phyloP scores from a whole-genome alignment of 2,113 vertebrate species.

The Vidua macroura region DNA sequence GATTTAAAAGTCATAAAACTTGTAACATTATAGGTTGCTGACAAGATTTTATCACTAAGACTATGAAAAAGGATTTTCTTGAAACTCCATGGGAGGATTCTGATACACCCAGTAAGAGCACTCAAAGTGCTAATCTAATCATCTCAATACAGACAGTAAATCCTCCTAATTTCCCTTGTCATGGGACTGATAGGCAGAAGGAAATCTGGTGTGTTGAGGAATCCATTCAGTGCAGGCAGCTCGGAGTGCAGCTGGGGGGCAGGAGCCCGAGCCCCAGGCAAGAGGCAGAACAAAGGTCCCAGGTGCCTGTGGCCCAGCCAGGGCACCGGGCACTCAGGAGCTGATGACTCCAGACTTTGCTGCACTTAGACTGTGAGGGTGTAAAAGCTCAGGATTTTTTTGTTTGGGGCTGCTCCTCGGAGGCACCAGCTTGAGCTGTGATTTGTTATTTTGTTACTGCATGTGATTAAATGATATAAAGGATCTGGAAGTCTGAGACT shows the following conservation, averaged over 20 bases:
- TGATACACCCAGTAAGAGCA: neutral
- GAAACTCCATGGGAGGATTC: neutral
- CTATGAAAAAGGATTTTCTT: neutral
- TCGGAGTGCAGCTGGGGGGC: neutral
- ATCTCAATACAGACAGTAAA: neutral
- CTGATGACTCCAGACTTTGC: neutral
- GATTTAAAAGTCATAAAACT: neutral
- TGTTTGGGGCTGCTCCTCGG: accelerated
- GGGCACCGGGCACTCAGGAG: neutral
- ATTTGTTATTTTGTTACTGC: neutral
- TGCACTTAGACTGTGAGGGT: accelerated
- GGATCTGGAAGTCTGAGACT: neutral
- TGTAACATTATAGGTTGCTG: neutral
- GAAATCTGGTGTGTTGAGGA: neutral
- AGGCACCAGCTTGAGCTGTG: neutral
- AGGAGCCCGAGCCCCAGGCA: neutral
- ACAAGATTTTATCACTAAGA: neutral
- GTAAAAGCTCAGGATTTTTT: neutral
- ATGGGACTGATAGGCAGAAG: neutral
- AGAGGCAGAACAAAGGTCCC: neutral
- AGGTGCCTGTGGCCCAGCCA: neutral
- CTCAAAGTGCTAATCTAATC: neutral
- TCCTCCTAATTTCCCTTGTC: neutral
- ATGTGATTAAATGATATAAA: neutral
- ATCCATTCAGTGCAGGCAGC: neutral